Conservation (phyloP, 2,888 invertebrate genomes). For the Prosapia bicincta region DNA sequence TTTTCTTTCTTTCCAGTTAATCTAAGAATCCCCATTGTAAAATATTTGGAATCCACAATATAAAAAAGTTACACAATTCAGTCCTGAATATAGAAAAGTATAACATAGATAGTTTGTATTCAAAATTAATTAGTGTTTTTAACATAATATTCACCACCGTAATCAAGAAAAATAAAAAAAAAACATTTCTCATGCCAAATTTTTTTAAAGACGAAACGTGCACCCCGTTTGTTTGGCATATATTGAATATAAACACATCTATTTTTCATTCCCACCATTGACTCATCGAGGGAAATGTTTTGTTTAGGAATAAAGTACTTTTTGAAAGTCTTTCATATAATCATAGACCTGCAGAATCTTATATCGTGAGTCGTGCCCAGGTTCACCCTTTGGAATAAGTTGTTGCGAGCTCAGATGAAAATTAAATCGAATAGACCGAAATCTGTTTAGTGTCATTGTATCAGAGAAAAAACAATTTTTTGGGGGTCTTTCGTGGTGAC, state of each 20-base stretch:
- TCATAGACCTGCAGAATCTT: conserved; percentile 10
- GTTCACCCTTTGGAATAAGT: conserved; percentile 11
- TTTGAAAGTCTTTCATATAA: neutral
- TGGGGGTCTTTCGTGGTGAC: conserved; percentile 4
- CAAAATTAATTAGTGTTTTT: too few species aligned
- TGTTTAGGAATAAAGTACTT: conserved; percentile 7
- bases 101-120: too few species aligned
- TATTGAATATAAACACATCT: conserved; percentile 7
- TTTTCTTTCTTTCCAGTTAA: too few species aligned
- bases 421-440: conserved; percentile 8
- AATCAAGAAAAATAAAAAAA: too few species aligned
- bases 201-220: conserved; percentile 8
- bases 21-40: too few species aligned
- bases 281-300: conserved; percentile 14
- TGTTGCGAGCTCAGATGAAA: too few species aligned
- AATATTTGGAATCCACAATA: too few species aligned
- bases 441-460: conserved; percentile 14
- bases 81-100: too few species aligned
- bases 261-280: conserved; percentile 19
- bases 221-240: conserved; percentile 9
- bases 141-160: too few species aligned
- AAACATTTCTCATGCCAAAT: too few species aligned
- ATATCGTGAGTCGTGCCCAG: conserved; percentile 20
- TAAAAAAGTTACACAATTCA: too few species aligned
- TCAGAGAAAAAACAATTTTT: conserved; percentile 1